phyloP scores from a whole-genome alignment of 2,797 vertebrate genomes.

The Ceryle rudis region DNA sequence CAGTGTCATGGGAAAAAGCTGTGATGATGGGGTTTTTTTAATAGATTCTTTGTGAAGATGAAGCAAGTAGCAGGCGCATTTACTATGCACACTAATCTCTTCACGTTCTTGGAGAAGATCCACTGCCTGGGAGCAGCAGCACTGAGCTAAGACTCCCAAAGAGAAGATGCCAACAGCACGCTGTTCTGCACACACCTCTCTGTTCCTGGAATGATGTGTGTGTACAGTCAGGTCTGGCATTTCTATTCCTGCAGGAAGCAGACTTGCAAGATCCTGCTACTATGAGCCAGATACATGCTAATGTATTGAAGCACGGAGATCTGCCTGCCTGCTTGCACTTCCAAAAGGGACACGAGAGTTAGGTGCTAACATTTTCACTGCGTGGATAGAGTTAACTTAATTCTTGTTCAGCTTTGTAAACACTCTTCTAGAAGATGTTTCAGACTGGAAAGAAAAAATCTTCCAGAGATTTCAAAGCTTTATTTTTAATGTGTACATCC shows the following conservation, averaged over 20 bases:
- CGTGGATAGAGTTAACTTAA: background rate
- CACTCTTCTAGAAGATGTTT: background rate
- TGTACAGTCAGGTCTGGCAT: background rate
- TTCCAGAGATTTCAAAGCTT: background rate
- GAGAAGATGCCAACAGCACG: background rate
- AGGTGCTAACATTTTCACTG: background rate
- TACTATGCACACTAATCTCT: background rate
- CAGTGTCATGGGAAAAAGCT: accelerated
- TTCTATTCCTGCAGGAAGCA: background rate
- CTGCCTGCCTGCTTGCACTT: background rate
- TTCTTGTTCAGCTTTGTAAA: background rate
- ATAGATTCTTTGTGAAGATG: background rate
- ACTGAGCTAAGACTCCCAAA: background rate
- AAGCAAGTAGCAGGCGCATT: background rate
- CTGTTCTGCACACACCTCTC: background rate
- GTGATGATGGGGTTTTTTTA: background rate
- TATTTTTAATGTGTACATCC: background rate
- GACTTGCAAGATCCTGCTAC: background rate
- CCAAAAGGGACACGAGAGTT: background rate
- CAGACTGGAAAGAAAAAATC: background rate
- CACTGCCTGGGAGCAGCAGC: background rate
- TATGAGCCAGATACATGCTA: background rate
- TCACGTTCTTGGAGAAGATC: background rate
- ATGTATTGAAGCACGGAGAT: background rate
- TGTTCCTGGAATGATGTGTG: background rate